Conservation (phyloP, 2,797 vertebrate species). For the Tauraco hartlaubi region DNA sequence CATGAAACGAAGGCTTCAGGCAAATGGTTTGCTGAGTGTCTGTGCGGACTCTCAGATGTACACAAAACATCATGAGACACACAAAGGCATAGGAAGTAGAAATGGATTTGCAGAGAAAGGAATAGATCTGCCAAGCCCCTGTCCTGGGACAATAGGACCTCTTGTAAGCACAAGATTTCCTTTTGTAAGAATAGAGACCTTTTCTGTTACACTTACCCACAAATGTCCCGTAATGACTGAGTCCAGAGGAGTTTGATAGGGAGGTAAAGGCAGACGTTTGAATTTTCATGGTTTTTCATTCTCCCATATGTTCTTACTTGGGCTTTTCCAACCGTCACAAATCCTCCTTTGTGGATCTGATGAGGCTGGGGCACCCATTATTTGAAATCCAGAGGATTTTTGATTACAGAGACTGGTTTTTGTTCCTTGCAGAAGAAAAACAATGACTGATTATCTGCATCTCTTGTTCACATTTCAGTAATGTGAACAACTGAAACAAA, state of each 20-base stretch:
- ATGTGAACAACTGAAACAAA: background rate
- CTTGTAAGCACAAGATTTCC: background rate
- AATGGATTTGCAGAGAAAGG: background rate
- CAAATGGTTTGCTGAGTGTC: background rate
- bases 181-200: background rate
- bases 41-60: background rate
- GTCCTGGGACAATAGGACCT: background rate
- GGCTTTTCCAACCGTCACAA: background rate
- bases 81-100: background rate
- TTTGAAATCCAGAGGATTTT: slow-evolving; percentile 8
- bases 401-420: background rate
- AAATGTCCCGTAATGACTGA: background rate
- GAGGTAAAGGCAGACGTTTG: background rate
- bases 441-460: background rate
- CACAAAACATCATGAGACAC: background rate
- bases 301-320: background rate
- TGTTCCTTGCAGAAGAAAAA: slow-evolving; percentile 5
- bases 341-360: background rate
- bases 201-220: background rate
- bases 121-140: background rate
- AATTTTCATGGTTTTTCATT: background rate
- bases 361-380: background rate
- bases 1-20: slow-evolving; percentile 44
- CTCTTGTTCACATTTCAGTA: background rate
- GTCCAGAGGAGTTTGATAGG: background rate